Percentiles rank a stretch among this genome's conserved stretches.
phyloP scores from a whole-genome alignment of 2,888 invertebrate genomes.

The Carabus problematicus region DNA sequence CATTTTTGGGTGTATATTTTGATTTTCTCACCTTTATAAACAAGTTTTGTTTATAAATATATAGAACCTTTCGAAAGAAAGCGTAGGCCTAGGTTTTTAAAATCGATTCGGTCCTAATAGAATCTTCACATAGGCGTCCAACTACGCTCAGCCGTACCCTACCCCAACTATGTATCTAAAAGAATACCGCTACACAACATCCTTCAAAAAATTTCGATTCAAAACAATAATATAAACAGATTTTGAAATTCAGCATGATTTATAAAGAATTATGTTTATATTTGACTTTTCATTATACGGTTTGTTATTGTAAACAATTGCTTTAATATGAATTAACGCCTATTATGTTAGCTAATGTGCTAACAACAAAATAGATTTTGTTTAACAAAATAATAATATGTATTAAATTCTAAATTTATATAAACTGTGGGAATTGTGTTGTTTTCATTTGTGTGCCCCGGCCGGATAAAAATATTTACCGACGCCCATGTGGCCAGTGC shows the following conservation, averaged over 20 bases:
- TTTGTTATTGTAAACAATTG: neutral
- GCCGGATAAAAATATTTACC: no score
- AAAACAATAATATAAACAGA: no score
- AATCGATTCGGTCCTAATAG: constrained; percentile 35
- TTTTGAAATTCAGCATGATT: neutral
- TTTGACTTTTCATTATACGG: neutral
- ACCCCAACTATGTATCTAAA: no score
- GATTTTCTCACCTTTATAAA: neutral
- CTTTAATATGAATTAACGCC: no score
- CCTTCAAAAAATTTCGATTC: no score
- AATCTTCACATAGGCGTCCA: constrained; percentile 28
- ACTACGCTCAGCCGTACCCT: no score
- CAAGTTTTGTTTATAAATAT: constrained; percentile 2
- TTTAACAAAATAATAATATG: neutral
- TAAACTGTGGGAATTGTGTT: no score
- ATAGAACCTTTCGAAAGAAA: constrained; percentile 11
- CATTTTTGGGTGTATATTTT: neutral
- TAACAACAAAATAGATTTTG: neutral
- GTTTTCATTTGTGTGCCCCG: no score
- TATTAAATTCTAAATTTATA: neutral
- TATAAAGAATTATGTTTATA: no score
- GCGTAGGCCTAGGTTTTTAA: constrained; percentile 39
- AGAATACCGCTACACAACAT: no score
- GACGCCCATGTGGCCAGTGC: constrained; percentile 29
- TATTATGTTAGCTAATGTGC: neutral